A percentile compares a stretch with the other conserved stretches of the same genome.
Conservation (phyloP, 2,888 invertebrate genomes). For the Cataglyphis altisquamis region DNA sequence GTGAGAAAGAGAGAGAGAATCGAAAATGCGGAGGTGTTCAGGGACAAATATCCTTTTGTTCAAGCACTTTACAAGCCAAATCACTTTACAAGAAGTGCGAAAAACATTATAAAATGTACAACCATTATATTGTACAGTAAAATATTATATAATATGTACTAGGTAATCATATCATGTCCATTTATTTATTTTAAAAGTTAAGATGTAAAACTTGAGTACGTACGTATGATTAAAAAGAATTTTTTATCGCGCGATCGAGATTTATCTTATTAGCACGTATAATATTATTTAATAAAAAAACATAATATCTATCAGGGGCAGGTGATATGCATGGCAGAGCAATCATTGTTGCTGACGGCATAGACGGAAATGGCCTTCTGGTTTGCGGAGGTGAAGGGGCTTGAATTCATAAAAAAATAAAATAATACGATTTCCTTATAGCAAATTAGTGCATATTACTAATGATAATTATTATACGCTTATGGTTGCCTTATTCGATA, state of each 20-base stretch:
- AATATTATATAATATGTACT: not conserved
- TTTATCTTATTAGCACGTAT: not conserved
- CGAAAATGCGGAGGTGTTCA: conserved; percentile 13
- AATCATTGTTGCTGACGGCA: conserved; percentile 42
- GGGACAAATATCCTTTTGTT: not conserved
- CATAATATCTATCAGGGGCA: not conserved
- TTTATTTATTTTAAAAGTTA: not conserved
- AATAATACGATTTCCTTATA: conserved; percentile 19
- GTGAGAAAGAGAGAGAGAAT: not conserved
- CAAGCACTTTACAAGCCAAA: conserved; percentile 1
- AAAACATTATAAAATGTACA: not conserved
- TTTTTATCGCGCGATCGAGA: not conserved
- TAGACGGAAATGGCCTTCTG: conserved; percentile 28
- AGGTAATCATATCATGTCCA: not conserved
- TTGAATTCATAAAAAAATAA: conserved; percentile 26
- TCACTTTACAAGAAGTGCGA: not conserved
- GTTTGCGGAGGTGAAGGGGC: not conserved
- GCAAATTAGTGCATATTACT: not conserved
- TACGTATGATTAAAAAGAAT: not conserved
- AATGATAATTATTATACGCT: not conserved
- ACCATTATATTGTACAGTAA: not conserved
- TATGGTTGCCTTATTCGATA: conserved; percentile 2
- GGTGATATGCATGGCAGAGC: conserved; percentile 35
- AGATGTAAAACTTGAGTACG: not conserved
- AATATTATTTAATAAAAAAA: conserved; percentile 25